phyloP scores from a whole-genome alignment of 2,888 invertebrate species.

The Pharmacophagus antenor region DNA sequence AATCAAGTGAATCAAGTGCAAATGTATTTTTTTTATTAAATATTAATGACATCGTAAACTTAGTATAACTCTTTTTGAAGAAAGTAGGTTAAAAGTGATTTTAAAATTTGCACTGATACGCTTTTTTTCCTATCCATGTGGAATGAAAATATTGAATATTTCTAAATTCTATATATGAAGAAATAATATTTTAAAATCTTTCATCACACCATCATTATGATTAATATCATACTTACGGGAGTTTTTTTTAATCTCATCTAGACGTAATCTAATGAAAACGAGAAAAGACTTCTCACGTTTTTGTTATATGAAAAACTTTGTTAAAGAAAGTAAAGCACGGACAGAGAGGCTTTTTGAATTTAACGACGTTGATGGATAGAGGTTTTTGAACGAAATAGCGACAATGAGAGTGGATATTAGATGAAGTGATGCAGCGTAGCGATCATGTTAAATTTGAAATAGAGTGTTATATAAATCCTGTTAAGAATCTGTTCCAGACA shows the following conservation, averaged over 20 bases:
- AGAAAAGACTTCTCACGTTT: background rate
- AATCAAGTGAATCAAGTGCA: no score
- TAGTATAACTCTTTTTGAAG: no score
- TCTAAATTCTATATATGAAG: background rate
- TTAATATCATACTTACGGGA: background rate
- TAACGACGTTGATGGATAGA: conserved; percentile 16
- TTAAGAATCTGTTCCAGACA: no score
- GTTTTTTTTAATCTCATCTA: background rate
- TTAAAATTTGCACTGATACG: no score
- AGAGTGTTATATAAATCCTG: no score
- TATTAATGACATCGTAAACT: no score
- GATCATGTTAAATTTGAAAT: no score
- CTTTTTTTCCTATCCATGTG: no score
- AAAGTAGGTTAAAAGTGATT: no score
- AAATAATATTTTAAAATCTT: background rate
- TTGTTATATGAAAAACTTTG: conserved; percentile 7
- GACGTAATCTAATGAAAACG: conserved; percentile 4
- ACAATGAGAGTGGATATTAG: conserved; percentile 10
- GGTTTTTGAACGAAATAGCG: conserved; percentile 4
- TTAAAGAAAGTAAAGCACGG: conserved; percentile 8
- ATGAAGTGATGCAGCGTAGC: conserved; percentile 1
- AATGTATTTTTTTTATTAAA: no score
- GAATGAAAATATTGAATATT: no score
- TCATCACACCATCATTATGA: background rate
- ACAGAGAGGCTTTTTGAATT: conserved; percentile 4